A percentile compares a stretch with the other conserved stretches of the same genome.
phyloP scores from a whole-genome alignment of 2,797 vertebrate genomes.

The Sebastes paucispinis region DNA sequence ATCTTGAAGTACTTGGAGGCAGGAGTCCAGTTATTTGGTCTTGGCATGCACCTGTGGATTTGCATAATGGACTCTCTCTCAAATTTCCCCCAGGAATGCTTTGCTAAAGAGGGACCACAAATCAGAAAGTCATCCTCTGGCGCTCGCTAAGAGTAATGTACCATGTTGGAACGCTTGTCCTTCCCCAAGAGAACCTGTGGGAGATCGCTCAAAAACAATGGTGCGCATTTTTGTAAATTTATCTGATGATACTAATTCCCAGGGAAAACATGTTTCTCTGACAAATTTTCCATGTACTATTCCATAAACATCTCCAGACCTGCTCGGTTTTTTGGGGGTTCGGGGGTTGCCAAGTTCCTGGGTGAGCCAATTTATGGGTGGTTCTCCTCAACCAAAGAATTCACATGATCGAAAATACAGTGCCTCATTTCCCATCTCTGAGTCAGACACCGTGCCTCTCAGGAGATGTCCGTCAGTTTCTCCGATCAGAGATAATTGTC shows the following conservation, averaged over 20 bases:
- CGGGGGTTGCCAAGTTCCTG: constrained; percentile 47
- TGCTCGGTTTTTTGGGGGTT: constrained; percentile 41
- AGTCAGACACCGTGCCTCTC: constrained; percentile 58
- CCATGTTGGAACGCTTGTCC: constrained; percentile 55
- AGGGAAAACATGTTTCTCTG: constrained; percentile 59
- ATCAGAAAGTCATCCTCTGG: constrained; percentile 71
- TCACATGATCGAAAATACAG: constrained; percentile 50
- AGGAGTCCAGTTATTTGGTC: constrained; percentile 71
- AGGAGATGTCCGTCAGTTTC: constrained; percentile 55
- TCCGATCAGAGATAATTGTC: constrained; percentile 63
- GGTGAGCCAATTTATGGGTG: constrained; percentile 57
- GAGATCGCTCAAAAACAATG: constrained; percentile 47
- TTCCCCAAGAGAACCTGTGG: constrained; percentile 47
- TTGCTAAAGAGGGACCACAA: constrained; percentile 74
- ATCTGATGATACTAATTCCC: constrained; percentile 61
- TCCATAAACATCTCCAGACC: constrained; percentile 67
- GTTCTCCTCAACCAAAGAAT: constrained; percentile 56
- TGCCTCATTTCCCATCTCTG: constrained; percentile 62
- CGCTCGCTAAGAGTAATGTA: constrained; percentile 54
- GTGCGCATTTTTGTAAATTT: constrained; percentile 51
- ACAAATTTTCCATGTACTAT: constrained; percentile 53
- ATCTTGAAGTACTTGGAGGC: constrained; percentile 83
- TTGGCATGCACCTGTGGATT: constrained; percentile 81
- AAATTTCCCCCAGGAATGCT: constrained; percentile 76
- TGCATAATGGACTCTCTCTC: constrained; percentile 82